Conservation (phyloP, 1,140 invertebrate species). For the Drosophila arawakana region DNA sequence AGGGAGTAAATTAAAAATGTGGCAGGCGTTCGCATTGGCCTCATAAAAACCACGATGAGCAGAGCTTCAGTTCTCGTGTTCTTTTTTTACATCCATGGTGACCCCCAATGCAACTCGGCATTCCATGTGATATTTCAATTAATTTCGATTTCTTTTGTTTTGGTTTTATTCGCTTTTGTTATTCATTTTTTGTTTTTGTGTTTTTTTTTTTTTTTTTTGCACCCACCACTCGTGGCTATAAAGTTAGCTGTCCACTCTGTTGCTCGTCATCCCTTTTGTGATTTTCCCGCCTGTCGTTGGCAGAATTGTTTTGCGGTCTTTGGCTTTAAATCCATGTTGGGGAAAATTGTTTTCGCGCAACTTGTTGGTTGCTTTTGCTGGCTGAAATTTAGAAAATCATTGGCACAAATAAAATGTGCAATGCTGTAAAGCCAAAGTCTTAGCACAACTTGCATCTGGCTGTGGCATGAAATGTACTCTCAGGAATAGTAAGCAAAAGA, state of each 20-base stretch:
- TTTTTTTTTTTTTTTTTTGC: too few species aligned
- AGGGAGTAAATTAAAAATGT: conserved; percentile 77
- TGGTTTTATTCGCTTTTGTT: not conserved
- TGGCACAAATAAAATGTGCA: conserved; percentile 77
- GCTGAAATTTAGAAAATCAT: conserved; percentile 78
- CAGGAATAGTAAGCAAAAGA: not conserved
- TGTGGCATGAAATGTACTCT: conserved; percentile 19
- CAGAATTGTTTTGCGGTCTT: conserved; percentile 47
- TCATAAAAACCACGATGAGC: conserved; percentile 67
- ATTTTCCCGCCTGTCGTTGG: conserved; percentile 37
- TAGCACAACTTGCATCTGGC: conserved; percentile 53
- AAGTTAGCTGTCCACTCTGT: not conserved
- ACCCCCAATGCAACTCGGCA: conserved; percentile 9
- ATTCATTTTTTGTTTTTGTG: too few species aligned
- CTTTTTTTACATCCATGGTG: conserved; percentile 18
- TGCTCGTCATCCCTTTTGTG: not conserved
- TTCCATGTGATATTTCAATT: conserved; percentile 76
- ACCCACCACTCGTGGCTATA: not conserved
- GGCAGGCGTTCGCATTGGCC: conserved; percentile 57
- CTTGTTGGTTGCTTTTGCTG: conserved; percentile 25
- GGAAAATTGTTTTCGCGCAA: conserved; percentile 65
- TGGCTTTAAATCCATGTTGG: conserved; percentile 43
- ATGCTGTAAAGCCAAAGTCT: conserved; percentile 36
- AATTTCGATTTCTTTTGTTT: conserved; percentile 66
- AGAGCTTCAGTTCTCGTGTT: conserved; percentile 17